phyloP scores from a whole-genome alignment of 2,113 vertebrate species.

The Phalacrocorax carbo region DNA sequence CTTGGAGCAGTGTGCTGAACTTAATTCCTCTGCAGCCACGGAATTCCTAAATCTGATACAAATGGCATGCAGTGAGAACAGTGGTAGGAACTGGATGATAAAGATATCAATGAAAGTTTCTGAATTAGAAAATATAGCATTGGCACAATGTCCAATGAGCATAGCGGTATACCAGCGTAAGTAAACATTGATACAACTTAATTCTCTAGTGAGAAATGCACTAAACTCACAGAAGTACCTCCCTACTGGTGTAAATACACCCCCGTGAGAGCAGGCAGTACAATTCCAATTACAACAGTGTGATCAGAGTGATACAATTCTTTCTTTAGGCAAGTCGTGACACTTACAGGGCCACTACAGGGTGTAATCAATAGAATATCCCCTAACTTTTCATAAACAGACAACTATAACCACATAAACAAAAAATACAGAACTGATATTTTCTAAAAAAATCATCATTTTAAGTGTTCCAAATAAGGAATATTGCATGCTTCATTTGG shows the following conservation, averaged over 20 bases:
- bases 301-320: neutral
- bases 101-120: neutral
- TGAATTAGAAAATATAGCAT: neutral
- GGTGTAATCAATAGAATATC: neutral
- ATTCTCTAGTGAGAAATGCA: neutral
- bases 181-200: neutral
- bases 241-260: neutral
- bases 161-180: neutral
- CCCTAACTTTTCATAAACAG: neutral
- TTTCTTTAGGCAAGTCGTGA: neutral
- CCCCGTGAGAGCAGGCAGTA: neutral
- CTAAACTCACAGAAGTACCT: neutral
- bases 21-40: neutral
- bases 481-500: neutral
- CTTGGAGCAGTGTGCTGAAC: neutral
- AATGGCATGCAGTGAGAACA: neutral
- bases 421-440: neutral
- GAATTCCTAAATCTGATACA: neutral
- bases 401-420: neutral
- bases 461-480: neutral
- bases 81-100: neutral
- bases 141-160: neutral
- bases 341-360: neutral
- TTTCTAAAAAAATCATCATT: neutral
- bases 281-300: neutral